Evolutionary conservation across 2,797 vertebrate genomes (phyloP).

Genomic region (Calcarius lapponicus): DNA sequence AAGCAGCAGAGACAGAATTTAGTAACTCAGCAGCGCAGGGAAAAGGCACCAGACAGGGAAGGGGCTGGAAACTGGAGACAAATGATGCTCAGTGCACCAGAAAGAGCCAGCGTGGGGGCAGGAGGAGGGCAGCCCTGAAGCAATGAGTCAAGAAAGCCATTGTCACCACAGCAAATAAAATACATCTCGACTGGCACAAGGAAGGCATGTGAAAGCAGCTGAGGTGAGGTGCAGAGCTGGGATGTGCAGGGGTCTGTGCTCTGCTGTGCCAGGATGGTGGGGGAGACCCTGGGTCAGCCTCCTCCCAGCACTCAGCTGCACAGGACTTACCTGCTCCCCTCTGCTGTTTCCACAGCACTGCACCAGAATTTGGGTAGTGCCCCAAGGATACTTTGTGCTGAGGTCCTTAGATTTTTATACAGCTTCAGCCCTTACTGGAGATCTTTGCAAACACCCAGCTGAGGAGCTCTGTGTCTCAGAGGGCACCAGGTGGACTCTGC

Average conservation of each 20-base stretch:
- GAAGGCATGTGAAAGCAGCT: background rate
- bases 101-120: background rate
- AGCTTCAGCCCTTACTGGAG: background rate
- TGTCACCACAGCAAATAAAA: background rate
- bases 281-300: background rate
- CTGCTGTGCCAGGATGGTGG: accelerated
- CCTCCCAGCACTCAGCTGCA: background rate
- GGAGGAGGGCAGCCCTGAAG: background rate
- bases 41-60: background rate
- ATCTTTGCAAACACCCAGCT: background rate
- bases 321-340: background rate
- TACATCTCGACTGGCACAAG: background rate
- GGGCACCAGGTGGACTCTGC: background rate
- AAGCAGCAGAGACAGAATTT: background rate
- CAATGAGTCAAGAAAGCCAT: background rate
- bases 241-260: background rate
- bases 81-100: background rate
- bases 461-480: background rate
- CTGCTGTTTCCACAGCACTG: background rate
- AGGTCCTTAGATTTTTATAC: background rate
- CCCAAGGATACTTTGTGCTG: background rate
- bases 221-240: background rate
- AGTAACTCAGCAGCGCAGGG: background rate
- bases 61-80: background rate
- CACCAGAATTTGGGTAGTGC: background rate